phyloP scores from a whole-genome alignment of 2,797 vertebrate genomes.

The Aeoliscus strigatus region DNA sequence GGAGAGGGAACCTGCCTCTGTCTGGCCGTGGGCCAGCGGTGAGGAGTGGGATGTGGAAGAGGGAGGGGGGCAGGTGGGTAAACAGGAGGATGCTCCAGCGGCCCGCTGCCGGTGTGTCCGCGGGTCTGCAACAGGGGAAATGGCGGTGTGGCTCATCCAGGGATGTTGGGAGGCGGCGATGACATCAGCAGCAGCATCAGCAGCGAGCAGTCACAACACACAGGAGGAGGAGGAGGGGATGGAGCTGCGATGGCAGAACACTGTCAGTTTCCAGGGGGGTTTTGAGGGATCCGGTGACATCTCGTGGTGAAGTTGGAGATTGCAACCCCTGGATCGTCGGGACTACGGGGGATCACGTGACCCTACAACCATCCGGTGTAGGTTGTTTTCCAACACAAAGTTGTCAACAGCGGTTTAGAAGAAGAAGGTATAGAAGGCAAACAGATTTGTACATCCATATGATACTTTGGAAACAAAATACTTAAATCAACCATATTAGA shows the following conservation, averaged over 20 bases:
- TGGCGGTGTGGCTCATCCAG: conserved; percentile 63
- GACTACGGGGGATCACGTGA: no score
- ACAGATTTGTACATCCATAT: no score
- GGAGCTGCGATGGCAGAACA: background rate
- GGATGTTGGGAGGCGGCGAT: conserved; percentile 69
- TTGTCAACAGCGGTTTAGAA: no score
- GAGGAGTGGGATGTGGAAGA: conserved; percentile 8
- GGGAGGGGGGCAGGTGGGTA: conserved; percentile 9
- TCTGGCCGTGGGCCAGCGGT: conserved; percentile 14
- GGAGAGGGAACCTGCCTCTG: conserved; percentile 20
- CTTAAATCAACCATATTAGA: no score
- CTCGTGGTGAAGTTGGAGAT: background rate
- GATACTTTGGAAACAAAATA: no score
- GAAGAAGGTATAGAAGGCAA: no score
- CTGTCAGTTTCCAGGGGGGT: background rate
- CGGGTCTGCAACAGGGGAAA: conserved; percentile 51
- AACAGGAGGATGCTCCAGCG: conserved; percentile 37
- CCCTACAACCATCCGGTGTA: no score
- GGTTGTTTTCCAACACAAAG: no score
- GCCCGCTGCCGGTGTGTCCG: conserved; percentile 20
- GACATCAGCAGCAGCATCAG: conserved; percentile 73
- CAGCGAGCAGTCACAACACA: conserved; percentile 38
- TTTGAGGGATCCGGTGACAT: no score
- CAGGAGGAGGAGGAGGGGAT: conserved; percentile 2
- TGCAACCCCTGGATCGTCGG: no score